Conservation (phyloP, 2,113 vertebrate genomes). For the Malurus alboscapulatus region DNA sequence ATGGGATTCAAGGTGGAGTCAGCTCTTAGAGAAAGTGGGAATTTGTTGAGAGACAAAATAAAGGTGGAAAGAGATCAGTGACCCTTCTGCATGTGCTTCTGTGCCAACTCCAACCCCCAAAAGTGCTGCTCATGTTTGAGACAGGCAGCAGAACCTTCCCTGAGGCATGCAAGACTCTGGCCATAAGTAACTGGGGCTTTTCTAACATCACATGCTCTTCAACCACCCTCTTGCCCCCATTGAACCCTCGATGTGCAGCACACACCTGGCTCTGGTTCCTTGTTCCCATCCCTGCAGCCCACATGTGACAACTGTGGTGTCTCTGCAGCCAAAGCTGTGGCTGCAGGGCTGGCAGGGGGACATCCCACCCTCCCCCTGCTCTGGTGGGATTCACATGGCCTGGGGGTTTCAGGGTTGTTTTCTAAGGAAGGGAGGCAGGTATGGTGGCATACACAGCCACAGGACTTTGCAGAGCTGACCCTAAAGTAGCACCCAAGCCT, state of each 20-base stretch:
- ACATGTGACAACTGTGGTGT: fast-evolving
- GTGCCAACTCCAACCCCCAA: neutral
- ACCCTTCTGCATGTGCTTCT: neutral
- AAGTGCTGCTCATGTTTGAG: neutral
- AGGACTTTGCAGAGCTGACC: neutral
- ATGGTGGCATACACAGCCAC: neutral
- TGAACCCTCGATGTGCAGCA: neutral
- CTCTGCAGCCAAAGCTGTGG: neutral
- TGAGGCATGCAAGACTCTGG: neutral
- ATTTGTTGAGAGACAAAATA: neutral
- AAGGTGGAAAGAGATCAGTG: neutral
- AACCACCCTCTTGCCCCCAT: neutral
- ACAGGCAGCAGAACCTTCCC: neutral
- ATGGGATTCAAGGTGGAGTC: neutral
- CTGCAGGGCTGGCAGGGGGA: neutral
- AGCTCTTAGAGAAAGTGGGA: neutral
- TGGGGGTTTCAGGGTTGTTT: neutral
- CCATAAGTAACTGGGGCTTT: neutral
- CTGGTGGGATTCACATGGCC: neutral
- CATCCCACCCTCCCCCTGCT: neutral
- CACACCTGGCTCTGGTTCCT: neutral
- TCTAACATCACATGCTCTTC: neutral
- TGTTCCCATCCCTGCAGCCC: neutral
- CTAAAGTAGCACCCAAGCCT: neutral
- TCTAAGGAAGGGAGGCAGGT: neutral